Conservation (phyloP, 2,888 invertebrate species). For the Pammene fasciana region DNA sequence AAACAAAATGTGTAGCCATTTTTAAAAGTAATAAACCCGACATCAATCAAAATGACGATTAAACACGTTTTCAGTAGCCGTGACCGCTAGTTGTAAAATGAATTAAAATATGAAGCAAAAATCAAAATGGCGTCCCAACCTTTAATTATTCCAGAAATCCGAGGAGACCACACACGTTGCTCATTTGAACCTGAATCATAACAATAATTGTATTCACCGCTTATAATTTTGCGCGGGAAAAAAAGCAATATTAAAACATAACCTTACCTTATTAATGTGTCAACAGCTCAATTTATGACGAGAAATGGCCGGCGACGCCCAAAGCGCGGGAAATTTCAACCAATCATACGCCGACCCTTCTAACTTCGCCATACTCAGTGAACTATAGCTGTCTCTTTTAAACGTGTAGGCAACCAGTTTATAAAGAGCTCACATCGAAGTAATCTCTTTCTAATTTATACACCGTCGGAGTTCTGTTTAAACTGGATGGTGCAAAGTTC, state of each 20-base stretch:
- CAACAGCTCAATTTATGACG: slow-evolving; percentile 84
- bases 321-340: slow-evolving; percentile 64
- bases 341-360: slow-evolving; percentile 65
- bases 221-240: slow-evolving; percentile 78
- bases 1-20: slow-evolving; percentile 36
- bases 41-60: slow-evolving; percentile 45
- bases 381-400: slow-evolving; percentile 61
- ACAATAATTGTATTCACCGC: slow-evolving; percentile 77
- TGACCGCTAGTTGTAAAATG: slow-evolving; percentile 60
- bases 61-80: slow-evolving; percentile 47
- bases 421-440: slow-evolving; percentile 13
- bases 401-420: slow-evolving; percentile 21
- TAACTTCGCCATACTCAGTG: slow-evolving; percentile 44
- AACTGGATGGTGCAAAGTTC: slow-evolving; percentile 41
- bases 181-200: slow-evolving; percentile 76
- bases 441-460: slow-evolving; percentile 1
- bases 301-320: slow-evolving; percentile 76
- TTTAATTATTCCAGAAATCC: slow-evolving; percentile 68
- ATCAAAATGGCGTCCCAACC: slow-evolving; percentile 62
- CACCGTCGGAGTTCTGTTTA: slow-evolving; percentile 30
- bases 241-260: slow-evolving; percentile 80
- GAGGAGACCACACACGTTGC: slow-evolving; percentile 78
- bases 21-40: slow-evolving; percentile 42
- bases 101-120: slow-evolving; percentile 69
- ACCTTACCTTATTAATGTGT: slow-evolving; percentile 81